A percentile compares a stretch with the other conserved stretches of the same genome.
Evolutionary conservation across 2,113 vertebrate genomes (phyloP).

Genomic region (Phycodurus eques): DNA sequence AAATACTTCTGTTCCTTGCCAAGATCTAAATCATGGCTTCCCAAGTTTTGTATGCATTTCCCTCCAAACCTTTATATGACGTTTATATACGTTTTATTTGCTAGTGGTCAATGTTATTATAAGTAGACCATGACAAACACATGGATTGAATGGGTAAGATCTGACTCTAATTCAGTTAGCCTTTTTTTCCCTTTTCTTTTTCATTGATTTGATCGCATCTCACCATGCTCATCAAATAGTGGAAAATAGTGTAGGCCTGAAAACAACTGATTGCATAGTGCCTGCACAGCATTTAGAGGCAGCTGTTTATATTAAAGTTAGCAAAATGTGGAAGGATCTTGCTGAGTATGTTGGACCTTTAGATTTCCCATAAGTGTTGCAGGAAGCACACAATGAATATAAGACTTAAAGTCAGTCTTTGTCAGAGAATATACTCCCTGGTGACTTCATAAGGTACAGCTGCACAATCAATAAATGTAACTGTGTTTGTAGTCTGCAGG

Average conservation of each 20-base stretch:
- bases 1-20: background rate
- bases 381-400: background rate
- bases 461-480: conserved; percentile 3
- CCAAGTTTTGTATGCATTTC: background rate
- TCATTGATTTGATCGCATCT: background rate
- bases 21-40: background rate
- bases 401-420: background rate
- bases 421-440: background rate
- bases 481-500: background rate
- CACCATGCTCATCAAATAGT: background rate
- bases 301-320: conserved; percentile 2
- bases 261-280: background rate
- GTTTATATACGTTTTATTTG: background rate
- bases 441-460: background rate
- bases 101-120: background rate
- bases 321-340: background rate
- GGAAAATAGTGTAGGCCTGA: background rate
- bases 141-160: background rate
- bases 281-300: conserved; percentile 1
- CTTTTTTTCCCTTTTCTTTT: background rate
- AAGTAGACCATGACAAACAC: background rate
- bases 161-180: background rate
- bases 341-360: background rate
- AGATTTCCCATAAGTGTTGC: background rate
- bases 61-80: background rate